Evolutionary conservation across 2,113 vertebrate species (phyloP).

Genomic region (Thymallus thymallus): DNA sequence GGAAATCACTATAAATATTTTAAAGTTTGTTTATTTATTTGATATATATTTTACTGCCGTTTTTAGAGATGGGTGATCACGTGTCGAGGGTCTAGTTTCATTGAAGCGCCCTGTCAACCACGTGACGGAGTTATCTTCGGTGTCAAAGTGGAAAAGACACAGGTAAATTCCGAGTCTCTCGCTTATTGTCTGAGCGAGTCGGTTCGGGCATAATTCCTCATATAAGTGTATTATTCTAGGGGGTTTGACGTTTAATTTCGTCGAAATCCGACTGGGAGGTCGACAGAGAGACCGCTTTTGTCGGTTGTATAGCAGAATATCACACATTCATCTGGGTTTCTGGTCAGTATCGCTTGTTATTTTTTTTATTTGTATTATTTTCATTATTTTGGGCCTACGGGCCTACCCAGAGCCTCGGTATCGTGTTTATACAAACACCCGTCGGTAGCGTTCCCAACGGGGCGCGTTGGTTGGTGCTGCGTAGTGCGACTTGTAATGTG

Average conservation of each 20-base stretch:
- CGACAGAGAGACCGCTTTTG: constrained; percentile 55
- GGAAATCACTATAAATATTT: too few species aligned
- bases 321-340: constrained; percentile 67
- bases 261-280: constrained; percentile 54
- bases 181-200: constrained; percentile 72
- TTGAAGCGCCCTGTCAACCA: constrained; percentile 69
- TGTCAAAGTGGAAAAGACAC: constrained; percentile 92
- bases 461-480: background rate
- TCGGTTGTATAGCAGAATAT: constrained; percentile 61
- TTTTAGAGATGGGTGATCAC: constrained; percentile 53
- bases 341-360: constrained; percentile 76
- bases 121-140: constrained; percentile 76
- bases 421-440: constrained; percentile 32
- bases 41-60: too few species aligned
- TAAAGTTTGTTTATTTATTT: too few species aligned
- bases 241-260: constrained; percentile 30
- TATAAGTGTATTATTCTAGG: constrained; percentile 41
- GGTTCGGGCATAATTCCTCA: constrained; percentile 57
- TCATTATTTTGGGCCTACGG: constrained; percentile 65
- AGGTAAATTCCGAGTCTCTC: constrained; percentile 85
- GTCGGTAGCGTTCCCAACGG: background rate
- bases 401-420: constrained; percentile 69
- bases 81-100: constrained; percentile 67
- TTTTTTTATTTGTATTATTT: too few species aligned
- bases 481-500: background rate